Percentiles rank a stretch among this genome's conserved stretches.
Evolutionary conservation across 2,888 invertebrate species (phyloP).

Genomic region (Agrenia bidenticulata): DNA sequence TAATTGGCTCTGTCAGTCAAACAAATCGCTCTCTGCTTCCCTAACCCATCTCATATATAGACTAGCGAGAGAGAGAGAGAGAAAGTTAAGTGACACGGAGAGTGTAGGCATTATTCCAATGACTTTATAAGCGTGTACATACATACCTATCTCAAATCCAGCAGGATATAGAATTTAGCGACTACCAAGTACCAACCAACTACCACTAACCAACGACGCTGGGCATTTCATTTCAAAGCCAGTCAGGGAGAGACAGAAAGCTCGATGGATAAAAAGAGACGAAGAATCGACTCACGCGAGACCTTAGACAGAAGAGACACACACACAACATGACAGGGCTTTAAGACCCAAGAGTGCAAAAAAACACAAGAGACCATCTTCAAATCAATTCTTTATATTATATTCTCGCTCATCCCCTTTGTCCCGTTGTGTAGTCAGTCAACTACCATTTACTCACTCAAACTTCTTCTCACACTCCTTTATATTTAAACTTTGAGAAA

Average conservation of each 20-base stretch:
- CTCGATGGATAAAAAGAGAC: not conserved
- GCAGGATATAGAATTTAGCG: too few species aligned
- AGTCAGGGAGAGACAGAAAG: slow-evolving; percentile 2
- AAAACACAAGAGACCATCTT: slow-evolving; percentile 35
- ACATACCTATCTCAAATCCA: not conserved
- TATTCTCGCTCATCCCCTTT: slow-evolving; percentile 19
- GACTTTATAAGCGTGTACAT: slow-evolving; percentile 1
- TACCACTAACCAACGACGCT: not conserved
- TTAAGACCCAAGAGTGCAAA: slow-evolving; percentile 35
- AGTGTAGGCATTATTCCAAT: not conserved
- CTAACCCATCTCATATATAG: slow-evolving; percentile 17
- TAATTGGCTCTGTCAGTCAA: slow-evolving; percentile 55
- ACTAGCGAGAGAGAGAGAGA: too few species aligned
- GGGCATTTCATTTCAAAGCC: slow-evolving; percentile 8
- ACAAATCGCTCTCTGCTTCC: slow-evolving; percentile 52
- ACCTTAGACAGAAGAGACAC: slow-evolving; percentile 30
- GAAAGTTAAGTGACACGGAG: slow-evolving; percentile 4
- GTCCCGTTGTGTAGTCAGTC: not conserved
- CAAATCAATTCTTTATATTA: slow-evolving; percentile 41
- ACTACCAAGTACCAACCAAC: too few species aligned
- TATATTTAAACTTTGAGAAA: slow-evolving; percentile 2
- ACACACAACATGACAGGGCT: slow-evolving; percentile 41
- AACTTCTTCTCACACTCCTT: slow-evolving; percentile 1
- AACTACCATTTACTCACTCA: not conserved
- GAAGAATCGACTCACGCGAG: slow-evolving; percentile 1